Evolutionary conservation across 2,797 vertebrate species (phyloP).

Genomic region (Chloroceryle inda): DNA sequence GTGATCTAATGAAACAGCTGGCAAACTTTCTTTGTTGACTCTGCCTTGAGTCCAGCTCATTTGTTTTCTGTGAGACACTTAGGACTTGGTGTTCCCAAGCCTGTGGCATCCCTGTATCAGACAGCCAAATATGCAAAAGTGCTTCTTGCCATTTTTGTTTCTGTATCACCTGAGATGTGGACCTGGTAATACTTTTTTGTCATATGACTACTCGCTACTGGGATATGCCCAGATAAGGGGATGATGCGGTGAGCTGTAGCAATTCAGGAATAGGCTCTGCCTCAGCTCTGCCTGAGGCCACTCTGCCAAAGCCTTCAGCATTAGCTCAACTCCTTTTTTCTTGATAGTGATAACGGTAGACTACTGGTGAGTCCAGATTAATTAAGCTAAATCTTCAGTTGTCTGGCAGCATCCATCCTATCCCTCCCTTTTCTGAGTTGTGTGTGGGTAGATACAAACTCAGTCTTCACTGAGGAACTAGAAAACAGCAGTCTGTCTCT

Average conservation of each 20-base stretch:
- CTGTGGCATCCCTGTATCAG: neutral
- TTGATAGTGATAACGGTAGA: neutral
- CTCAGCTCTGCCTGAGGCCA: neutral
- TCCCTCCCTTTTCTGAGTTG: neutral
- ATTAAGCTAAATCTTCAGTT: neutral
- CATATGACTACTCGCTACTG: neutral
- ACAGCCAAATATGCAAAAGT: neutral
- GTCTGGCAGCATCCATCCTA: neutral
- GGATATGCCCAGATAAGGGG: neutral
- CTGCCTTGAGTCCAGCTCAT: neutral
- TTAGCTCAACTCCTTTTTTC: neutral
- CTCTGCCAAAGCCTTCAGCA: neutral
- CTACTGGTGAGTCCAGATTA: neutral
- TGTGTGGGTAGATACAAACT: neutral
- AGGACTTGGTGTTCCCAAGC: neutral
- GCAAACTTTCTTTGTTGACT: neutral
- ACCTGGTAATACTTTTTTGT: neutral
- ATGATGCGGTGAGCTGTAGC: neutral
- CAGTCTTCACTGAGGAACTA: neutral
- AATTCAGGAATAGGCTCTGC: neutral
- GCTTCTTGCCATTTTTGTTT: neutral
- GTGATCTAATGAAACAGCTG: slow-evolving; percentile 38
- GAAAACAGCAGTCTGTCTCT: accelerated
- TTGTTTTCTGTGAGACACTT: neutral
- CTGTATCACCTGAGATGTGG: neutral